Base-by-base conservation (phyloP, 2,797 vertebrate genomes). In the Vipera ursinii region DNA sequence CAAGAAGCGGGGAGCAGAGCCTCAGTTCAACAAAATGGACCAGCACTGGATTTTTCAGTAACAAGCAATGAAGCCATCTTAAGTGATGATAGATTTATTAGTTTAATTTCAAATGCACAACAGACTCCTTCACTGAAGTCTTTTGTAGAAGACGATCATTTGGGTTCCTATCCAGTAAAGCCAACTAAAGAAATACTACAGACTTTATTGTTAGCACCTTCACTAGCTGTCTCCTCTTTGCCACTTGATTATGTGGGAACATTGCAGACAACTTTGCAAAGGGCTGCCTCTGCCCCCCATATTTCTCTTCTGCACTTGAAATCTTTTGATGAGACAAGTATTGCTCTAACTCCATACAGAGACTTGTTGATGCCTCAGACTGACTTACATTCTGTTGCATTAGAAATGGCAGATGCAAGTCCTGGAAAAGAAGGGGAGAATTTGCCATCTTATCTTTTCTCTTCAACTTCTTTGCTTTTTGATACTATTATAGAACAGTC, bases 71-170 rank as follows among this genome's bases (percentile, higher is more conserved):
- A 97, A 87, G 96, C 94, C 15, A 93, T 96, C 89, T 15, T 96
- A 2, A 96, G 92, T n/a, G 96, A 95, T 0, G 53, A 97, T 28
- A 95, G 96, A 87, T 97, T 97, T 96, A 94, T 97, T 91, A 97
- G 96, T 95, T 97, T 96, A 1, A 92, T 97, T 95, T 96, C 96
- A 60, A 97, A 97, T 88, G 89, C 93, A 61, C 96, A 89, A 65
- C 96, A 97, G 97, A 96, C 96, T 93, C 91, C 96, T 94, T 95
- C 96, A 0, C 88, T 95, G 86, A 95, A 96, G 90, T 95, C 95
- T 90, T 95, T 95, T 48, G 69, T 95, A 0, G 3, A 92, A 28
- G 94, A 69, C 87, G 60, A 93, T 90, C 4, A 91, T 93, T 95
- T 95, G 32, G 94, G 69, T 95, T 88, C 90, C 32, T 94, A 95